Conservation (phyloP, 92 coral and sea anemone genomes). For the Porites rus region DNA sequence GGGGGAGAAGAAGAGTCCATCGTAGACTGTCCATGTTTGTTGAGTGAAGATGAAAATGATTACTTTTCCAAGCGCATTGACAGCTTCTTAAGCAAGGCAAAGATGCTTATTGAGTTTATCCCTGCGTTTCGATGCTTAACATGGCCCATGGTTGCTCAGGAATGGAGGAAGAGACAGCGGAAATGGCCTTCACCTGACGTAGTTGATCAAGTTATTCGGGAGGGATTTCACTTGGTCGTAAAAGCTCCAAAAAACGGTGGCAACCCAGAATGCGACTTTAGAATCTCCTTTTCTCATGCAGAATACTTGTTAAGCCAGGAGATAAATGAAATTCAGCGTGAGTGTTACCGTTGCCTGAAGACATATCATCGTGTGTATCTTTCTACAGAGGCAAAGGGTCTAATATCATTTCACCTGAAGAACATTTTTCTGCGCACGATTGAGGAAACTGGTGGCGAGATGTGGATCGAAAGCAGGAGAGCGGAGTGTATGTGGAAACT, state of each 20-base stretch:
- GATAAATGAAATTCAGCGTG: conserved; percentile 65
- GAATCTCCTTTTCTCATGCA: too few species aligned
- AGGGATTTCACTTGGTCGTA: neutral
- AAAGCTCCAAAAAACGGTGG: too few species aligned
- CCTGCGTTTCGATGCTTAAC: neutral
- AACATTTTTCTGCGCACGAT: conserved; percentile 44
- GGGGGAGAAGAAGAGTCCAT: too few species aligned
- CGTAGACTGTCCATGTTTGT: too few species aligned
- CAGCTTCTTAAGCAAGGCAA: neutral
- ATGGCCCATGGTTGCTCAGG: neutral
- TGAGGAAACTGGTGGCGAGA: conserved; percentile 46
- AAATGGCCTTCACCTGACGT: neutral
- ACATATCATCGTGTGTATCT: conserved; percentile 45
- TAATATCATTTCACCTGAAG: conserved; percentile 40
- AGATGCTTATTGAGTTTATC: neutral
- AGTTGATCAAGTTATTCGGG: neutral
- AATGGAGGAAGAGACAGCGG: neutral
- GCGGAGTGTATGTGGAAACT: conserved; percentile 12
- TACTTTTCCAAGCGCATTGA: too few species aligned
- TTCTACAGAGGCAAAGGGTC: conserved; percentile 38
- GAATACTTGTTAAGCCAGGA: conserved; percentile 68
- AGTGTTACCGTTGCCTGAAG: conserved; percentile 76
- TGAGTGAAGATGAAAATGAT: too few species aligned
- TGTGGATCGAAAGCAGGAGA: conserved; percentile 62
- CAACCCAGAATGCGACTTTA: too few species aligned